Base-by-base conservation (phyloP, 2,797 vertebrate genomes). In the Tachyglossus aculeatus region DNA sequence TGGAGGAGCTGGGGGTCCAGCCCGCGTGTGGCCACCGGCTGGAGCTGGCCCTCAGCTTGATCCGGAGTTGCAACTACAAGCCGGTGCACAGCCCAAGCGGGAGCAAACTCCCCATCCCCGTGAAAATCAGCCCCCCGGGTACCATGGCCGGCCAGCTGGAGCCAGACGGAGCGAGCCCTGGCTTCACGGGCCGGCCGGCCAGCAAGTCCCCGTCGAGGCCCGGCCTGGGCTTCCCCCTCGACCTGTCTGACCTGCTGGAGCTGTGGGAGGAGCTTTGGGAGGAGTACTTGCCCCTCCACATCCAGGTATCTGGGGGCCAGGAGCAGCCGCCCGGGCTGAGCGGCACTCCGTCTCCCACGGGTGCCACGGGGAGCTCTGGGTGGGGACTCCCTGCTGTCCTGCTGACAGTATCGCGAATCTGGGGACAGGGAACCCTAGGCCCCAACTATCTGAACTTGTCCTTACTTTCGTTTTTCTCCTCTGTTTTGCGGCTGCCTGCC, bases 221-320 rank as follows among this genome's bases (percentile, higher is more conserved):
- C 81, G 24, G 93, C 86, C 81, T 89, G 81, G 88, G 90, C 51
- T 89, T 94, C 64, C 86, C 93, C 75, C 76, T 87, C 67, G 95
- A 96, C 64, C 82, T 96, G 75, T 85, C 87, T 5, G 94, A 97
- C 25, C 89, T 98, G 66, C 94, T 96, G 81, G 94, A 96, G 75
- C 89, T 96, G 78, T 98, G 96, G 96, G 80, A 95, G 71, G 97
- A 98, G 67, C 91, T 98, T 19, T 96, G 88, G 75, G 89, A 95
- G 50, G 94, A 94, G 71, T 97, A 94, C 40, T 86, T 95, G 64
- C 96, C 96, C 0, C 92, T 95, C 34, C 85, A 86, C 60, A 86
- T 94, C 48, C 94, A 95, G 96, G 96, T 97, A 96, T 78, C 80
- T 50, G 81, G 86, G 78, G 70, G 82, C 73, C 61, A 19, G 21